phyloP scores from a whole-genome alignment of 2,888 invertebrate species.

The Apamea epomidion region DNA sequence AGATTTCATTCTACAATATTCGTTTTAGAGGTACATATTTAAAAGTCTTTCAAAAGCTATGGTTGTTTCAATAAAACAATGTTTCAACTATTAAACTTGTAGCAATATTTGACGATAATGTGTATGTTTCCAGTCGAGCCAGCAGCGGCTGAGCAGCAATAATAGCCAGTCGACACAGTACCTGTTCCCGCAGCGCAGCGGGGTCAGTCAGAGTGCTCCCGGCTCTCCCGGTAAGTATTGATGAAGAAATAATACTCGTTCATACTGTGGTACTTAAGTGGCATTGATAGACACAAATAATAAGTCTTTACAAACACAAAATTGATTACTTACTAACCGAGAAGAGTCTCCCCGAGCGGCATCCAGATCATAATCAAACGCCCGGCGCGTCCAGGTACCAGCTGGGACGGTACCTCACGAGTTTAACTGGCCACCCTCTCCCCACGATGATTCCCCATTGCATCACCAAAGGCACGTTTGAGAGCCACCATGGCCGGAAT shows the following conservation, averaged over 20 bases:
- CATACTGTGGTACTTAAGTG: no score
- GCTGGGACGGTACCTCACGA: no score
- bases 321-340: no score
- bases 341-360: no score
- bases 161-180: constrained; percentile 83
- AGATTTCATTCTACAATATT: neutral
- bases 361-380: no score
- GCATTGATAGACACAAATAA: no score
- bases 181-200: constrained; percentile 92
- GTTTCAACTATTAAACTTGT: neutral
- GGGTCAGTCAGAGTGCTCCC: constrained; percentile 91
- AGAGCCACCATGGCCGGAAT: no score
- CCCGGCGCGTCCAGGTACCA: no score
- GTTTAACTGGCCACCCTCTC: no score
- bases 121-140: constrained; percentile 72
- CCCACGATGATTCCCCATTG: no score
- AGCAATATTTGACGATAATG: neutral
- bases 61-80: neutral
- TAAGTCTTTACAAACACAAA: no score
- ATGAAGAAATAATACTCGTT: neutral
- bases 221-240: constrained; percentile 91
- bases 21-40: neutral
- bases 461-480: no score
- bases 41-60: neutral
- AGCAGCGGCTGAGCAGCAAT: constrained; percentile 84